Percentiles rank a stretch among this genome's conserved stretches.
phyloP scores from a whole-genome alignment of 2,113 vertebrate genomes.

The Cichladusa arquata region DNA sequence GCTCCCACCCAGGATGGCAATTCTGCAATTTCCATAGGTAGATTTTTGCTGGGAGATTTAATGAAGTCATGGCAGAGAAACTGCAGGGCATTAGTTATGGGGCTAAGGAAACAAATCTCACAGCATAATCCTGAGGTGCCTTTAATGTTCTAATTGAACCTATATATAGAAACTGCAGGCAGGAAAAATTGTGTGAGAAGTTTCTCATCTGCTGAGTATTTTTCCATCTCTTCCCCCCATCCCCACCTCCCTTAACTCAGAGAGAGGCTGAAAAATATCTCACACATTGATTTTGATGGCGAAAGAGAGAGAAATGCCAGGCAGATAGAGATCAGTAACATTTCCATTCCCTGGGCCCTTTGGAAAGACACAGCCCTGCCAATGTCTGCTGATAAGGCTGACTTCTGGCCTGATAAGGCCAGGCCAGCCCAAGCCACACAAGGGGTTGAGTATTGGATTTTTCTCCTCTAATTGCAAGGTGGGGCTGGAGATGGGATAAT shows the following conservation, averaged over 20 bases:
- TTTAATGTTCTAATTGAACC: conserved; percentile 65
- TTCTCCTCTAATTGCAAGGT: neutral
- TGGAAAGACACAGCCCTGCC: neutral
- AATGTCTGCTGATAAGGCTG: rapidly evolving
- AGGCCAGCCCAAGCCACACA: neutral
- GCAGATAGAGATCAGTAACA: neutral
- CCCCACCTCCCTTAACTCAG: neutral
- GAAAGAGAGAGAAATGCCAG: neutral
- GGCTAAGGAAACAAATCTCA: conserved; percentile 57
- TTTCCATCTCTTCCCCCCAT: conserved; percentile 25
- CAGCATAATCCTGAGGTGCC: conserved; percentile 49
- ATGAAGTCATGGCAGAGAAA: neutral
- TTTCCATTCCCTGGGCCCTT: neutral
- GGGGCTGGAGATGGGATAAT: neutral
- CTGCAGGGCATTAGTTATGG: conserved; percentile 34
- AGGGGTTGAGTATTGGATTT: neutral
- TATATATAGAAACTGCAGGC: conserved; percentile 62
- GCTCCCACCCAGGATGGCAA: neutral
- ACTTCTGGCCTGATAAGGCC: neutral
- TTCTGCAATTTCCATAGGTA: neutral
- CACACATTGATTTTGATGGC: neutral
- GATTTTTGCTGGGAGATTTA: neutral
- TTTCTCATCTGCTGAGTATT: conserved; percentile 48
- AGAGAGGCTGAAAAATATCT: neutral
- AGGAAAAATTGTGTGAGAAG: conserved; percentile 12